Evolutionary conservation across 2,797 vertebrate genomes (phyloP).

Genomic region (Eulemur coronatus): DNA sequence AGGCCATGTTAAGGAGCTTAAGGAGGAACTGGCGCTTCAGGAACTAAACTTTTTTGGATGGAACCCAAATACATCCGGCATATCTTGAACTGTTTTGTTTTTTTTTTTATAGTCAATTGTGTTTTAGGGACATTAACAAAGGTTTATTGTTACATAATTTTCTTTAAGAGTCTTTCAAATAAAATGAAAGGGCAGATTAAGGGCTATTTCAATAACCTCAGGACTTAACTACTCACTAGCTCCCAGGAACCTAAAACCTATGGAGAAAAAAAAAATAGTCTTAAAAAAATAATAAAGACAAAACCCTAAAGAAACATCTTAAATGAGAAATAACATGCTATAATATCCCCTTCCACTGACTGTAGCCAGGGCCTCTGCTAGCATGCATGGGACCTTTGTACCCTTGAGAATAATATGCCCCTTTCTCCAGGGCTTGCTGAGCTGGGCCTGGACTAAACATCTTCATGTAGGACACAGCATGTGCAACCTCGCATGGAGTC

Average conservation of each 20-base stretch:
- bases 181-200: slow-evolving; percentile 42
- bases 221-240: neutral
- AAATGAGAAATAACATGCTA: neutral
- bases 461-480: fast-evolving
- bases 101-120: slow-evolving; percentile 28
- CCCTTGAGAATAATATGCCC: neutral
- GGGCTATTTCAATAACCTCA: neutral
- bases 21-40: neutral
- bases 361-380: neutral
- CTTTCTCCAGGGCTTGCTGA: neutral
- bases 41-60: neutral
- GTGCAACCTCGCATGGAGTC: neutral
- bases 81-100: neutral
- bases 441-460: neutral
- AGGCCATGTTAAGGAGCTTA: neutral
- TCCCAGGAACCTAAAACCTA: neutral
- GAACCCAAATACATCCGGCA: neutral
- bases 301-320: neutral
- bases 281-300: neutral
- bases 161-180: slow-evolving; percentile 38
- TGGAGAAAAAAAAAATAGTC: neutral
- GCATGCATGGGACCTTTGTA: neutral
- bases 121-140: slow-evolving; percentile 23
- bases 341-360: neutral
- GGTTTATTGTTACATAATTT: slow-evolving; percentile 24